Conservation (phyloP, 1,140 invertebrate genomes). For the Trissolcus basalis region DNA sequence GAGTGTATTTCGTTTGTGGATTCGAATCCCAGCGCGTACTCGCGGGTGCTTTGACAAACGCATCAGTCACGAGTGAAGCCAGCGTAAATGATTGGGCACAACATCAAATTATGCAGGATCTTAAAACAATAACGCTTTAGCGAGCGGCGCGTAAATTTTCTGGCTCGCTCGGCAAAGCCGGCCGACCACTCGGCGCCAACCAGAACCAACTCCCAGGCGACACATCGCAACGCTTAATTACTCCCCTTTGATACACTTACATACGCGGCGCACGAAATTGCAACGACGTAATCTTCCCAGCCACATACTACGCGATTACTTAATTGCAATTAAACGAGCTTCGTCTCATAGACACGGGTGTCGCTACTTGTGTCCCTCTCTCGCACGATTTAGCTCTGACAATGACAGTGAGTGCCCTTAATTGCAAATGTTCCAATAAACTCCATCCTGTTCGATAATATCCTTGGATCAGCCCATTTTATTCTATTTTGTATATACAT, state of each 20-base stretch:
- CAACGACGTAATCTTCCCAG: conserved; percentile 13
- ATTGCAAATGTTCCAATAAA: too few species aligned
- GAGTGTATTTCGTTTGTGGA: background rate
- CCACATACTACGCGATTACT: conserved; percentile 24
- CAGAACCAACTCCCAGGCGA: background rate
- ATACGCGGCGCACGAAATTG: conserved; percentile 16
- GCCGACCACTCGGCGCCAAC: background rate
- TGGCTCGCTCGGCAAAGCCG: conserved; percentile 38
- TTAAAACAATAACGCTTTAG: conserved; percentile 43
- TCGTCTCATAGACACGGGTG: background rate
- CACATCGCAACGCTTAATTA: conserved; percentile 47
- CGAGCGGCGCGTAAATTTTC: conserved; percentile 29
- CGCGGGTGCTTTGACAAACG: conserved; percentile 26
- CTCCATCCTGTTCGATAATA: too few species aligned
- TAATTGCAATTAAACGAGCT: conserved; percentile 44
- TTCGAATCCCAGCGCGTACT: conserved; percentile 10
- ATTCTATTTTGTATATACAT: too few species aligned
- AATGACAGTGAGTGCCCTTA: too few species aligned
- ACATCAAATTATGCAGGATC: conserved; percentile 41
- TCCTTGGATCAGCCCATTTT: too few species aligned
- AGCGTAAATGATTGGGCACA: conserved; percentile 41
- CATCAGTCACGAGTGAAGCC: conserved; percentile 36
- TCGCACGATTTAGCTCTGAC: too few species aligned
- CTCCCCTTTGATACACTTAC: conserved; percentile 41
- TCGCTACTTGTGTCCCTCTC: too few species aligned